phyloP scores from a whole-genome alignment of 2,113 vertebrate species.

The Corythoichthys haematopterus region DNA sequence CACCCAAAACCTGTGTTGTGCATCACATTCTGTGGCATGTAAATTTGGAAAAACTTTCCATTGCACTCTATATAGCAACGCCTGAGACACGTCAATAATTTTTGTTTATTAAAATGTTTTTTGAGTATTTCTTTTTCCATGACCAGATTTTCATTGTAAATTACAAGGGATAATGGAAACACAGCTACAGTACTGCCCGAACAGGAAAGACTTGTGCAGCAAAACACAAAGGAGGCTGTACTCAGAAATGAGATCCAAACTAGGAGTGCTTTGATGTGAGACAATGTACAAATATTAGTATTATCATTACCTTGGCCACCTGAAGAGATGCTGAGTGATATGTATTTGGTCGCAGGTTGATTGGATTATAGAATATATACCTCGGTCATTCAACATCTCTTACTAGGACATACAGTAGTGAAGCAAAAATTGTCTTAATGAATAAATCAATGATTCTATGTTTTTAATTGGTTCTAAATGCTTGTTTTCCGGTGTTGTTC shows the following conservation, averaged over 20 bases:
- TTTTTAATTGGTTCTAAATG: neutral
- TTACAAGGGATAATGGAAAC: no score
- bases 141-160: no score
- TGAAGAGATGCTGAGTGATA: slow-evolving; percentile 29
- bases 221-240: slow-evolving; percentile 34
- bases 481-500: neutral
- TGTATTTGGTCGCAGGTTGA: neutral
- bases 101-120: no score
- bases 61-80: no score
- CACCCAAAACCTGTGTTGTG: no score
- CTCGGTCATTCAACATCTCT: neutral
- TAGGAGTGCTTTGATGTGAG: slow-evolving; percentile 51
- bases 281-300: slow-evolving; percentile 45
- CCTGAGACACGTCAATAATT: no score
- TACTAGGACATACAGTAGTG: neutral
- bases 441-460: neutral
- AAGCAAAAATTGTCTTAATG: neutral
- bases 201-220: slow-evolving; percentile 18
- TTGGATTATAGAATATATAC: neutral
- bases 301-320: slow-evolving; percentile 33
- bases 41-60: no score
- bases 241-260: slow-evolving; percentile 33
- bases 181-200: no score
- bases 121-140: no score
- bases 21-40: no score